Evolutionary conservation across 2,113 vertebrate species (phyloP), one percentile per base, ranked within the genome.

Genomic region (Phalacrocorax aristotelis): DNA sequence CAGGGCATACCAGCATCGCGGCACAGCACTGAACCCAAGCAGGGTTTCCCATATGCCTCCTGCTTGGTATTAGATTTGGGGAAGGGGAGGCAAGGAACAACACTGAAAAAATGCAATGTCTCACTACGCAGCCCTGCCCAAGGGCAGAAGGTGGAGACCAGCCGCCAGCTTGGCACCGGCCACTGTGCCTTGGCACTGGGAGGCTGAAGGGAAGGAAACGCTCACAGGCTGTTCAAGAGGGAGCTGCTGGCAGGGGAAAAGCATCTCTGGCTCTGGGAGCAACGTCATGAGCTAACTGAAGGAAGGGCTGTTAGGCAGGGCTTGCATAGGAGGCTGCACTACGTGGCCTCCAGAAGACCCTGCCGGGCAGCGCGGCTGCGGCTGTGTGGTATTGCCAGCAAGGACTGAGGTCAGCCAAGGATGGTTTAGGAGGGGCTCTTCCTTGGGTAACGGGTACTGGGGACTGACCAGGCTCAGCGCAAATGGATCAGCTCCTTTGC

Each of bases 231-330:
- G 42, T 3, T 71, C 20, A 13, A 34, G 48, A 76, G 64, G 78
- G 48, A 83, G 82, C 44, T 87, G 52, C 68, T 94, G 84, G 57
- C 42, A 10, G 34, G 36, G 34, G 54, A 58, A 57, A 58, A 72
- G 16, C 38, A 69, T 42, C 52, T 10, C 76, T 46, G 55, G 0
- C 0, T 1, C 6, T 26, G 13, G 77, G 36, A 52, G 30, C 15
- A 49, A 29, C 0, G 0, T 10, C 71, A 19, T 0, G 46, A 71
- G 48, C 90, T 19, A 0, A 0, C 0, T 20, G 54, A 42, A n/a
- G 72, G 38, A 23, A 8, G 0, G 13, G 72, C 48, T 52, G 15
- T 12, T 13, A 3, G 55, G 12, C 70, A 42, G 61, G 36, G 23
- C 42, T 74, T 57, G 49, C 40, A 10, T 1, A 21, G 55, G 42